Conservation (phyloP, 1,140 invertebrate genomes). For the Rhyacophila brunnea region DNA sequence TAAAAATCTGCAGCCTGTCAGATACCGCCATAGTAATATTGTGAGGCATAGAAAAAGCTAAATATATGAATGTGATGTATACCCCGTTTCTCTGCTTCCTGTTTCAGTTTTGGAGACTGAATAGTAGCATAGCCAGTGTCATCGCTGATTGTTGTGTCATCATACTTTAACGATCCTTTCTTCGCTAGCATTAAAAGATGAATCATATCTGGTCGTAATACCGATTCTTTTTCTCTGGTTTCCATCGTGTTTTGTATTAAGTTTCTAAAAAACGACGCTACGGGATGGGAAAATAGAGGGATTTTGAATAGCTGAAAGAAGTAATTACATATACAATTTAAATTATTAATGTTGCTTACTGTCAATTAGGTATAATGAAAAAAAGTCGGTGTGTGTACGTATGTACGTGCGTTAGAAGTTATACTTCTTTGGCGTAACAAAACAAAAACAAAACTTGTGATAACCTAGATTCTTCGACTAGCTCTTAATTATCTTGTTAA, state of each 20-base stretch:
- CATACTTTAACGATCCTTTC: conserved; percentile 35
- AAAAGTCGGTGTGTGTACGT: too few relatives aligned
- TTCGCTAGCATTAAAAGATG: conserved; percentile 52
- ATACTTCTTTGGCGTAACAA: too few relatives aligned
- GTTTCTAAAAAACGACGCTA: conserved; percentile 38
- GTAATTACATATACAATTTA: neutral
- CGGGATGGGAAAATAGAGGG: conserved; percentile 23
- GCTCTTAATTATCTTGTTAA: too few relatives aligned
- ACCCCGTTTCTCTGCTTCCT: conserved; percentile 22
- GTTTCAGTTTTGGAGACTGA: conserved; percentile 19
- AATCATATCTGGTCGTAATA: conserved; percentile 54
- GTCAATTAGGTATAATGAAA: too few relatives aligned
- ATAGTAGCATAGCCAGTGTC: conserved; percentile 32
- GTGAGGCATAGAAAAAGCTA: too few relatives aligned
- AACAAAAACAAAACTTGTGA: too few relatives aligned
- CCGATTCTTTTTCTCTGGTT: conserved; percentile 46
- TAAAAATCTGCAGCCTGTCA: too few relatives aligned
- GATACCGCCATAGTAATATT: too few relatives aligned
- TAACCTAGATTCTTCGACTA: too few relatives aligned
- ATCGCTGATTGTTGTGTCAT: conserved; percentile 13
- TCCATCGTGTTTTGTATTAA: conserved; percentile 52
- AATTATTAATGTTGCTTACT: neutral
- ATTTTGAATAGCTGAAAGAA: conserved; percentile 32
- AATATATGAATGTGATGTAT: too few relatives aligned
- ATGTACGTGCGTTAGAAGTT: too few relatives aligned